Base-by-base conservation (phyloP, 1,140 invertebrate genomes). In the Drosophila saltans region DNA sequence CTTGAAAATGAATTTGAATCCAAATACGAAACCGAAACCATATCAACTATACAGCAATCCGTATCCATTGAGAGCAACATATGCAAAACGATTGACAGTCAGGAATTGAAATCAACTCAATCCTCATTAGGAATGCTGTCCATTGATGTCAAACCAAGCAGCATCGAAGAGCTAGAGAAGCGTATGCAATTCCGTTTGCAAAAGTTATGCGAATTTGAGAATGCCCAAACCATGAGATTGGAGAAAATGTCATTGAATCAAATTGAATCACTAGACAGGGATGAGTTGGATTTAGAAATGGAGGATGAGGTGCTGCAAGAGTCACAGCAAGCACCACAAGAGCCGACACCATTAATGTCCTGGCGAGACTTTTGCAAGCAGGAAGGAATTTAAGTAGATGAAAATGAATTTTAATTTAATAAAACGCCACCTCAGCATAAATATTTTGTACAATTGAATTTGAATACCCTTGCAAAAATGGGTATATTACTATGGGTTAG, bases 131-230 rank as follows among this genome's bases (percentile, higher is more conserved):
- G 26, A 52, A 26, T 10, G 45, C 8, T 52, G 2, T 26, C 45
- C 45, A 52, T 52, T 52, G 45, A 10, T 52, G 45, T 10, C 21
- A 52, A 52, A 10, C 45, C 24, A 52, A 52, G 45, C 45, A 52
- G 45, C 45, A 52, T 52, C 0, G 45, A 52, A 21, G 45, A 52
- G 7, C 45, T 52, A 24, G 45, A 52, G 21, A 52, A 26, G 7
- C 45, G 45, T 4, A 52, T 52, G 45, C 8, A 52, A 26, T 52
- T 52, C 8, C 45, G 45, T 52, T 52, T 52, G 45, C 45, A 52
- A 52, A 52, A 52, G 24, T 52, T 52, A 24, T 52, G 45, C 45
- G 45, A 52, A 52, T 52, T 26, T 4, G 45, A 52, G 45, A 52
- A 52, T 26, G 45, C 45, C 45, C 21, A 52, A 52, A 26, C 21